Percentiles rank a stretch among this genome's conserved stretches.
These are phyloP conservation scores for Drosophila percnosoma DNA, from an alignment of 2,888 invertebrate genomes.

Conservation along the genomic window DNA sequence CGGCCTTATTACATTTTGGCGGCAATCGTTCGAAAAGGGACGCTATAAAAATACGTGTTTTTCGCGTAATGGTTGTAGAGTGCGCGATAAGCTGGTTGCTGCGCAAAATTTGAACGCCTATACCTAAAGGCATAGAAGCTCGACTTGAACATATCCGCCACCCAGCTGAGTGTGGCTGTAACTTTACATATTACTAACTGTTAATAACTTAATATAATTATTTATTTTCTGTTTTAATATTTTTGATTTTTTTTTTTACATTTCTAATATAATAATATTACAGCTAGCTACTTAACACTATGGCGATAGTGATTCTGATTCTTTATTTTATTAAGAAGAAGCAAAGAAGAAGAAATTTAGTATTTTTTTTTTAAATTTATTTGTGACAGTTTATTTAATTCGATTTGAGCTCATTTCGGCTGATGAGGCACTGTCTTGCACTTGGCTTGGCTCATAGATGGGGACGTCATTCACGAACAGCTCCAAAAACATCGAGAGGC, in stretches of 20 bases:
- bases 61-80: not conserved
- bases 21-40: constrained; percentile 40
- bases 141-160: not conserved
- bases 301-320: not conserved
- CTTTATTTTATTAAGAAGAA: not conserved
- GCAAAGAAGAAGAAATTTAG: not conserved
- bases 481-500: not conserved
- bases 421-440: constrained; percentile 40
- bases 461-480: constrained; percentile 3
- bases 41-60: not conserved
- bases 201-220: not conserved
- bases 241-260: not conserved
- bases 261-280: not conserved
- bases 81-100: not conserved
- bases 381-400: constrained; percentile 18
- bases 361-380: not conserved
- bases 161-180: not conserved
- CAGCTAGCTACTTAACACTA: not conserved
- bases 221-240: not conserved
- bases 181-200: not conserved
- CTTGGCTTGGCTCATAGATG: constrained; percentile 33
- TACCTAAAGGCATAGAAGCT: not conserved
- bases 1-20: constrained; percentile 31
- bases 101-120: not conserved
- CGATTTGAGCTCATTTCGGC: constrained; percentile 30